These are phyloP conservation scores for Hetaerina americana DNA, from an alignment of 1,140 invertebrate genomes.

Conservation along the genomic window DNA sequence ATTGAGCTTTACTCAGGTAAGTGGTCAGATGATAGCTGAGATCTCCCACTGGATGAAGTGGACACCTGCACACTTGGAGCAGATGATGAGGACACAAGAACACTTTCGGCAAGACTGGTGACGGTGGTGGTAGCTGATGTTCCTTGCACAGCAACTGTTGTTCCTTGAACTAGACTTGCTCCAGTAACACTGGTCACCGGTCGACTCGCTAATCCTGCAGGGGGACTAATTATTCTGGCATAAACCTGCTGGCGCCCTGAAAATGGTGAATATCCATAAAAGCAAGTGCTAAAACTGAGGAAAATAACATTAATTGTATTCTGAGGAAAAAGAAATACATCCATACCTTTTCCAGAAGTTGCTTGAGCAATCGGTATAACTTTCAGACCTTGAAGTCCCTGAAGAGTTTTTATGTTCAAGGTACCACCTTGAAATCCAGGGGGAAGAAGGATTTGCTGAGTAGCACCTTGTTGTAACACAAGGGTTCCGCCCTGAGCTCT, in stretches of 20 bases:
- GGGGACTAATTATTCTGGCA: constrained; percentile 4
- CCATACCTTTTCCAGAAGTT: constrained; percentile 20
- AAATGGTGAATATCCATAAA: neutral
- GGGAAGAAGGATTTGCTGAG: constrained; percentile 40
- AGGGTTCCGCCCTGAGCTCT: constrained; percentile 14
- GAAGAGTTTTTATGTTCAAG: constrained; percentile 51
- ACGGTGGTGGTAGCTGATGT: neutral
- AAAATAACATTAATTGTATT: neutral
- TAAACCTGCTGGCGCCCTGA: constrained; percentile 6
- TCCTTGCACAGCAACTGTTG: neutral
- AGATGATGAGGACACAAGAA: neutral
- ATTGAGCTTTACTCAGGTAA: neutral
- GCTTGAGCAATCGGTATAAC: constrained; percentile 41
- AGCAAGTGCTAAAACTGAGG: neutral
- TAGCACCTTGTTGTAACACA: constrained; percentile 22
- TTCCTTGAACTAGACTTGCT: neutral
- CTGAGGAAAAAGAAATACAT: neutral
- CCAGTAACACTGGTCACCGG: neutral
- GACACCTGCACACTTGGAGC: neutral
- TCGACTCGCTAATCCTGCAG: neutral
- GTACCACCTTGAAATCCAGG: constrained; percentile 37
- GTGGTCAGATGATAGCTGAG: neutral
- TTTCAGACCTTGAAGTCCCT: constrained; percentile 39
- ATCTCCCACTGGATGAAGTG: neutral
- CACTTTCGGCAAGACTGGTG: neutral